A percentile compares a stretch with the other conserved stretches of the same genome.
phyloP scores from a whole-genome alignment of 1,140 invertebrate species.

The Drosophila dunni region DNA sequence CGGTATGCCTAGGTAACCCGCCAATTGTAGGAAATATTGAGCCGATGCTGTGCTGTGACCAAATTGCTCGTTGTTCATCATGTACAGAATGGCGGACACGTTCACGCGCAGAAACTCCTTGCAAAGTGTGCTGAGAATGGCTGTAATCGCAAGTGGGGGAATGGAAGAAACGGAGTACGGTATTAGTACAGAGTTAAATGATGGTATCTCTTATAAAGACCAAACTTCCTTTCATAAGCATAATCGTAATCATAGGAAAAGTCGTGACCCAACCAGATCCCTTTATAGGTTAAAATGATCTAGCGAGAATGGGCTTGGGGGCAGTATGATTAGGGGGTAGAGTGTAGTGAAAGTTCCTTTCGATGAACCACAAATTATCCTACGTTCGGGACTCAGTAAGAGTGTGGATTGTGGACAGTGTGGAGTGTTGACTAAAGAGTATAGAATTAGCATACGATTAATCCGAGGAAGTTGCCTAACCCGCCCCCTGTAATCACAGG shows the following conservation, averaged over 20 bases:
- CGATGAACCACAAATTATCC: too few species aligned
- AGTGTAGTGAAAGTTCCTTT: too few species aligned
- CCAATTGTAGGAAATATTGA: slow-evolving; percentile 96
- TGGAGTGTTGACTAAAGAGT: not conserved
- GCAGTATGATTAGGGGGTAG: too few species aligned
- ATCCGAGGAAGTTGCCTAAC: not conserved
- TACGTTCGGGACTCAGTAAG: too few species aligned
- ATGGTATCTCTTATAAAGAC: not conserved
- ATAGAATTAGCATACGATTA: not conserved
- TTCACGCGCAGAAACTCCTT: slow-evolving; percentile 94
- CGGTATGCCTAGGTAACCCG: slow-evolving; percentile 92
- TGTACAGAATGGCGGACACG: slow-evolving; percentile 95
- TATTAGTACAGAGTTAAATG: not conserved
- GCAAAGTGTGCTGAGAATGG: slow-evolving; percentile 93
- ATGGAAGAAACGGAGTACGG: too few species aligned
- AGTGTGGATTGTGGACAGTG: too few species aligned
- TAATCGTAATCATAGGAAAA: too few species aligned
- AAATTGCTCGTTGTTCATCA: slow-evolving; percentile 95
- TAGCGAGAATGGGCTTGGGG: too few species aligned
- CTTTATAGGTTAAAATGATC: too few species aligned
- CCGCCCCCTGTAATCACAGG: not conserved
- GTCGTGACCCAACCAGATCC: too few species aligned
- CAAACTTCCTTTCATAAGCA: not conserved
- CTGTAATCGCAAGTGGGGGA: slow-evolving; percentile 86
- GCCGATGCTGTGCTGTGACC: slow-evolving; percentile 95